Evolutionary conservation across 2,888 invertebrate genomes (phyloP).

Genomic region (Rhopalosiphum nymphaeae): DNA sequence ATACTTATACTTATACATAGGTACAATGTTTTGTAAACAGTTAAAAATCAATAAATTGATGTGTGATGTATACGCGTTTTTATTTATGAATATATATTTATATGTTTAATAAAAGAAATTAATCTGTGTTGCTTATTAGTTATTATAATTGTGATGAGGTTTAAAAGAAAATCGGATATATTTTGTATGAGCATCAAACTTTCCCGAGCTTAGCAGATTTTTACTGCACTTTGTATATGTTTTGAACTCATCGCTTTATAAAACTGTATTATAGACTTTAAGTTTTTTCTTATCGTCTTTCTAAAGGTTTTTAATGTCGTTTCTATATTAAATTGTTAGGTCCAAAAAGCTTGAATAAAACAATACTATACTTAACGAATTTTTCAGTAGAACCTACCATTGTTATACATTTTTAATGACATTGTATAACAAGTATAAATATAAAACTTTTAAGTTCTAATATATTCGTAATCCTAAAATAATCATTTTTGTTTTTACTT

Average conservation of each 20-base stretch:
- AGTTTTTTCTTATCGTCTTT: background rate
- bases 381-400: background rate
- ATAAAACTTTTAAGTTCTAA: background rate
- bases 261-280: slow-evolving; percentile 15
- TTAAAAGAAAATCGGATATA: slow-evolving; percentile 7
- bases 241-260: background rate
- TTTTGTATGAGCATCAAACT: background rate
- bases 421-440: slow-evolving; percentile 3
- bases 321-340: background rate
- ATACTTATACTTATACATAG: background rate
- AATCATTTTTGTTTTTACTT: background rate
- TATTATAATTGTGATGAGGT: background rate
- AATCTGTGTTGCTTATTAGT: background rate
- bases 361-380: background rate
- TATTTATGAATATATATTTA: too few species aligned
- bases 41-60: background rate
- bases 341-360: background rate
- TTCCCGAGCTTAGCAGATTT: background rate
- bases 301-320: background rate
- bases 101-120: background rate
- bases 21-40: background rate
- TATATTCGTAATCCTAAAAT: slow-evolving; percentile 4
- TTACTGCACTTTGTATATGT: background rate
- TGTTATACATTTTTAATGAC: background rate
- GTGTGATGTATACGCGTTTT: background rate